Evolutionary conservation across 1,140 invertebrate genomes (phyloP), one percentile per base, ranked within the genome.

Genomic region (Tetramorium simillimum): DNA sequence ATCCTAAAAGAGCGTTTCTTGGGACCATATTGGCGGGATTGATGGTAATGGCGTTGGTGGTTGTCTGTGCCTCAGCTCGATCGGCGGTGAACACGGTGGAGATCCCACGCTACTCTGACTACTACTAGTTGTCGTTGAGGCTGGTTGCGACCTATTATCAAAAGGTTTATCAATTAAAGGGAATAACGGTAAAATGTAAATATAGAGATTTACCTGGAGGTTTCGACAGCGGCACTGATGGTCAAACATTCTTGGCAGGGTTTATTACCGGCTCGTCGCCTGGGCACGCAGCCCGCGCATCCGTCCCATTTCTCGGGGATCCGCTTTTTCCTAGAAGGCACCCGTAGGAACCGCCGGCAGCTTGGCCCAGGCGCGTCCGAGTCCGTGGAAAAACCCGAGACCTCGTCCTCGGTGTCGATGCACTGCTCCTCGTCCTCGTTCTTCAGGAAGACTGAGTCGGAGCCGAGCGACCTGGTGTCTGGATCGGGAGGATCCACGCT

Each of bases 301-400:
- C 93, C 92, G 70, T 95, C 93, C 94, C 94, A 95, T 91, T 93
- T 94, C 77, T 94, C 93, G 67, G 93, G 92, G 51, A 88, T 90
- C 73, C 92, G 91, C 75, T 92, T 94, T 90, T 92, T 94, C 88
- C 91, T 94, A 77, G 93, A 92, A 67, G 94, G 94, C 86, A 95
- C 93, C 78, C 91, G 93, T 67, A 95, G 92, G 88, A 94, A 95
- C 37, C 92, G 92, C 75, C 92, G 92, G 91, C 91, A 92, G 67
- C 92, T 94, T 9, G 94, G 93, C 43, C 92, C 92, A 24, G 94
- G 91, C 53, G 92, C 96, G 80, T 97, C 97, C 90, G 97, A 97
- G 92, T 98, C 97, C 43, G 97, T 98, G 60, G 97, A 97, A 92
- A 98, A 97, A 86, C 97, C 97, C 87, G 97, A 97, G 78, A 97